Evolutionary conservation across 2,888 invertebrate genomes (phyloP).

Genomic region (Parapristionchus giblindavisi): DNA sequence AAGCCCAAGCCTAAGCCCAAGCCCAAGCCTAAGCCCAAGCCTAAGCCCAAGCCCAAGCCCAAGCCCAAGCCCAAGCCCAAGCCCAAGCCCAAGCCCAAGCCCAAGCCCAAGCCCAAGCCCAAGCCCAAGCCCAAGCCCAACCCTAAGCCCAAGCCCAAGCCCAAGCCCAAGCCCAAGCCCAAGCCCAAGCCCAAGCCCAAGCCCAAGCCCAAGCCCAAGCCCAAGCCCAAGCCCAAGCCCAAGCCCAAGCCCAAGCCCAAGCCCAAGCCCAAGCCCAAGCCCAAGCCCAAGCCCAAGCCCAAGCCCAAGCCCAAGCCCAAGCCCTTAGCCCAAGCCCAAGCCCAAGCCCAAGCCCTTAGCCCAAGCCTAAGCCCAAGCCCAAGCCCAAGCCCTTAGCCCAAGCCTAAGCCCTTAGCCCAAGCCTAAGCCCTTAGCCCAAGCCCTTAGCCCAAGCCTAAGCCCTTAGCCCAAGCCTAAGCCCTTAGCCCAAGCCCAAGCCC

Average conservation of each 20-base stretch:
- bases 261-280: slow-evolving; percentile 41
- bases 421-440: too few relatives aligned
- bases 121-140: slow-evolving; percentile 44
- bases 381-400: too few relatives aligned
- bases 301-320: slow-evolving; percentile 42
- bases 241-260: slow-evolving; percentile 42
- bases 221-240: slow-evolving; percentile 39
- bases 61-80: slow-evolving; percentile 42
- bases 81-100: slow-evolving; percentile 42
- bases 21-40: slow-evolving; percentile 36
- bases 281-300: slow-evolving; percentile 42
- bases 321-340: too few relatives aligned
- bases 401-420: too few relatives aligned
- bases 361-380: too few relatives aligned
- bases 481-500: slow-evolving; percentile 43
- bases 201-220: slow-evolving; percentile 42
- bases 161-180: slow-evolving; percentile 39
- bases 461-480: too few relatives aligned
- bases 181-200: slow-evolving; percentile 42
- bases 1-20: slow-evolving; percentile 39
- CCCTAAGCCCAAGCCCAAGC: too few relatives aligned
- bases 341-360: too few relatives aligned
- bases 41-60: slow-evolving; percentile 39
- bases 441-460: too few relatives aligned
- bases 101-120: slow-evolving; percentile 39